phyloP scores from a whole-genome alignment of 2,797 vertebrate species.

The Falco columbarius region DNA sequence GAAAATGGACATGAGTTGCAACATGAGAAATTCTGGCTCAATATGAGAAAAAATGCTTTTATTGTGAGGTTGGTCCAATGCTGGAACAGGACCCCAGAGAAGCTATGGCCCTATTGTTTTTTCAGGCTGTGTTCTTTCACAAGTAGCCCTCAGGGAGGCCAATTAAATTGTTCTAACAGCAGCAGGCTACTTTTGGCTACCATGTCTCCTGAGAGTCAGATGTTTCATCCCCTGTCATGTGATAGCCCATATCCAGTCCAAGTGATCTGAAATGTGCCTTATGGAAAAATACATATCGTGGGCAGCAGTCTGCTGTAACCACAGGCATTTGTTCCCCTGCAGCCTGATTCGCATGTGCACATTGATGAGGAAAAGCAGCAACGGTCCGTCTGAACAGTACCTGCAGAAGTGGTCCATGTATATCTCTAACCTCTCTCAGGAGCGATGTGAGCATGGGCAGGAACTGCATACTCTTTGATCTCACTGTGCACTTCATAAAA shows the following conservation, averaged over 20 bases:
- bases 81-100: neutral
- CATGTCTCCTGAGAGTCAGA: neutral
- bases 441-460: neutral
- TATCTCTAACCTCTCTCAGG: neutral
- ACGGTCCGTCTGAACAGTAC: neutral
- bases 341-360: neutral
- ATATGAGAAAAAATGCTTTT: neutral
- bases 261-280: neutral
- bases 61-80: neutral
- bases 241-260: neutral
- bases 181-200: neutral
- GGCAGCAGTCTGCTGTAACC: neutral
- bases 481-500: neutral
- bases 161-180: neutral
- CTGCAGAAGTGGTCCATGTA: neutral
- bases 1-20: accelerated
- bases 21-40: neutral
- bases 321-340: accelerated
- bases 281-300: neutral
- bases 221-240: neutral
- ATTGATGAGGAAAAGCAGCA: neutral
- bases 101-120: neutral
- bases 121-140: neutral
- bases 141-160: neutral
- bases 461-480: neutral